Percentiles rank a stretch among this genome's conserved stretches.
Conservation (phyloP, 2,113 vertebrate genomes). For the Tenrec ecaudatus region DNA sequence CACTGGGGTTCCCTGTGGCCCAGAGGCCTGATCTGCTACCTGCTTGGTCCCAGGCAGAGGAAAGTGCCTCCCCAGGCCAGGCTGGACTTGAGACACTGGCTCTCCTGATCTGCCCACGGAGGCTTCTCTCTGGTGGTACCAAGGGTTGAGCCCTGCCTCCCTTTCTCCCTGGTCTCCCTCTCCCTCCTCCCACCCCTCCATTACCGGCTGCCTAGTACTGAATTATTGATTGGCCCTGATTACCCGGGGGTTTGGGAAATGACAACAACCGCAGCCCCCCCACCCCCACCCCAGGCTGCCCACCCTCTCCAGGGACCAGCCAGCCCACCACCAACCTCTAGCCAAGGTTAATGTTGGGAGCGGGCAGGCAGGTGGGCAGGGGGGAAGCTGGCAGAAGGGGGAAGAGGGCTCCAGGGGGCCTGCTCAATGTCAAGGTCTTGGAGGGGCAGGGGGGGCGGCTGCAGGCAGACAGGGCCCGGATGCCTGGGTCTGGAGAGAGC, state of each 20-base stretch:
- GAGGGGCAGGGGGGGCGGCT: neutral
- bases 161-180: conserved; percentile 67
- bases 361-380: conserved; percentile 73
- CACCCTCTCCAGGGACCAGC: conserved; percentile 73
- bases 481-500: conserved; percentile 41
- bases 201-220: conserved; percentile 86
- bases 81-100: conserved; percentile 25
- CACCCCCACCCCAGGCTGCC: conserved; percentile 65
- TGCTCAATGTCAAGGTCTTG: neutral
- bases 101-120: conserved; percentile 54
- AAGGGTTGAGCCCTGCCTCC: conserved; percentile 59
- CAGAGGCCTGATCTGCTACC: conserved; percentile 37
- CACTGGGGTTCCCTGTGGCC: neutral
- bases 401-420: conserved; percentile 14
- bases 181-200: conserved; percentile 85
- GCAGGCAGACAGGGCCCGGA: conserved; percentile 40
- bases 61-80: neutral
- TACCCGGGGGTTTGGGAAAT: conserved; percentile 87
- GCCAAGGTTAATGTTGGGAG: conserved; percentile 83
- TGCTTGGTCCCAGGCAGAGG: neutral
- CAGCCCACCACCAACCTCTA: conserved; percentile 83
- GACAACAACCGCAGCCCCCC: conserved; percentile 81
- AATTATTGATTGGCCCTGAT: conserved; percentile 88
- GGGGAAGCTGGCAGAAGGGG: conserved; percentile 45
- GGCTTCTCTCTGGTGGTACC: conserved; percentile 63